Percentiles rank a stretch among this genome's conserved stretches.
Conservation (phyloP, 2,113 vertebrate species). For the Potamarius usumacintae region DNA sequence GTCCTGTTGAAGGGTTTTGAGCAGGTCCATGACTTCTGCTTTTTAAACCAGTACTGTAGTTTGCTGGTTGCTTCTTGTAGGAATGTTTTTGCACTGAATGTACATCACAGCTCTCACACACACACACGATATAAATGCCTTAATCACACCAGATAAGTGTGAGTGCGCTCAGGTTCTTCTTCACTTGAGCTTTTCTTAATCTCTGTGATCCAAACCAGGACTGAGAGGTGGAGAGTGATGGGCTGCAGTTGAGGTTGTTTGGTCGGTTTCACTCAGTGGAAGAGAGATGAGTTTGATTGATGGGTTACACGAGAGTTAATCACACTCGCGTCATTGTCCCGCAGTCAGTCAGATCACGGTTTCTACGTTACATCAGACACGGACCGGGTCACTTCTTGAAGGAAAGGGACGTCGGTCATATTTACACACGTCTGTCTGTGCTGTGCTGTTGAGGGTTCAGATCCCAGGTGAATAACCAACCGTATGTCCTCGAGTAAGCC, state of each 20-base stretch:
- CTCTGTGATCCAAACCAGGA: neutral
- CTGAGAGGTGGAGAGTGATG: neutral
- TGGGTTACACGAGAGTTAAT: neutral
- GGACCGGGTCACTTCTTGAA: neutral
- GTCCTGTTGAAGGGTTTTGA: neutral
- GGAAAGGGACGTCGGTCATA: neutral
- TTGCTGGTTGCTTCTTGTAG: neutral
- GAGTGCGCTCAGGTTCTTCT: neutral
- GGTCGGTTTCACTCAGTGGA: neutral
- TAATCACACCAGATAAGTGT: neutral
- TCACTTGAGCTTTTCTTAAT: neutral
- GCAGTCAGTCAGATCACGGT: neutral
- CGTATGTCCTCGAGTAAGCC: constrained; percentile 13
- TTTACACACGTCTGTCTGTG: neutral
- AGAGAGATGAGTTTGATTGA: neutral
- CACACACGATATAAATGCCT: neutral
- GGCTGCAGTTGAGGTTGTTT: neutral
- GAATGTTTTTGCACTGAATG: neutral
- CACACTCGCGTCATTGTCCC: neutral
- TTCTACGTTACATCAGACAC: constrained; percentile 19
- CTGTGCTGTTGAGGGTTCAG: neutral
- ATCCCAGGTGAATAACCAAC: constrained; percentile 6
- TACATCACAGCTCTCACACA: neutral
- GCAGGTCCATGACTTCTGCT: neutral
- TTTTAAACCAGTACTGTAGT: neutral